Evolutionary conservation across 2,113 vertebrate genomes (phyloP).

Genomic region (Nerophis lumbriciformis): DNA sequence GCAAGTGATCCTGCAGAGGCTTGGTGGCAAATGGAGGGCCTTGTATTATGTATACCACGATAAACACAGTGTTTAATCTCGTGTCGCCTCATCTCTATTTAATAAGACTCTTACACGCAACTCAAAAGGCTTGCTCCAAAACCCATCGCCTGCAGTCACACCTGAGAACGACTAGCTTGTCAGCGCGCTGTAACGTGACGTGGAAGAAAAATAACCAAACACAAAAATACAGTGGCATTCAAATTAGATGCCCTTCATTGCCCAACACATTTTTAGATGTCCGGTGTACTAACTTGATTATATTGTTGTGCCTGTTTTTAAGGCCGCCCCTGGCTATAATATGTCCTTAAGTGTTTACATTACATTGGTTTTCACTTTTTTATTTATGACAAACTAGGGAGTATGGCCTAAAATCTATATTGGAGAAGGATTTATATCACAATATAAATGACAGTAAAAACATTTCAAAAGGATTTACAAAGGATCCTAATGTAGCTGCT

Average conservation of each 20-base stretch:
- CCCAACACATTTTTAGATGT: not conserved
- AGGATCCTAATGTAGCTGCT: no score
- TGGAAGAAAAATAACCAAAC: not conserved
- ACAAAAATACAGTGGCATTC: not conserved
- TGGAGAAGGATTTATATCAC: no score
- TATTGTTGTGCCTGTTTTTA: no score
- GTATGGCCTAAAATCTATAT: no score
- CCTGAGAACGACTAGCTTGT: not conserved
- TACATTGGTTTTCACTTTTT: no score
- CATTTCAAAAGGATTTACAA: no score
- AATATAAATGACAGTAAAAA: no score
- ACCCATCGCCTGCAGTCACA: not conserved
- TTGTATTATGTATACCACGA: not conserved
- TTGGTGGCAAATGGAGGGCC: not conserved
- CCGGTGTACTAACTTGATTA: no score
- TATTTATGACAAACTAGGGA: no score
- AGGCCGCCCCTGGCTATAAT: no score
- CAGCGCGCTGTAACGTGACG: not conserved
- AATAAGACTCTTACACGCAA: slow-evolving; percentile 5
- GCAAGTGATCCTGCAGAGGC: not conserved
- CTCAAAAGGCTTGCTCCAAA: not conserved
- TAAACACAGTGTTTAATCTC: not conserved
- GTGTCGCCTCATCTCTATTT: slow-evolving; percentile 3
- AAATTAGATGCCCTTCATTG: not conserved
- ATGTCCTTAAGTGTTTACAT: no score